A percentile compares a stretch with the other conserved stretches of the same genome.
Conservation (phyloP, 2,888 invertebrate species). For the Caenorhabditis virilis region DNA sequence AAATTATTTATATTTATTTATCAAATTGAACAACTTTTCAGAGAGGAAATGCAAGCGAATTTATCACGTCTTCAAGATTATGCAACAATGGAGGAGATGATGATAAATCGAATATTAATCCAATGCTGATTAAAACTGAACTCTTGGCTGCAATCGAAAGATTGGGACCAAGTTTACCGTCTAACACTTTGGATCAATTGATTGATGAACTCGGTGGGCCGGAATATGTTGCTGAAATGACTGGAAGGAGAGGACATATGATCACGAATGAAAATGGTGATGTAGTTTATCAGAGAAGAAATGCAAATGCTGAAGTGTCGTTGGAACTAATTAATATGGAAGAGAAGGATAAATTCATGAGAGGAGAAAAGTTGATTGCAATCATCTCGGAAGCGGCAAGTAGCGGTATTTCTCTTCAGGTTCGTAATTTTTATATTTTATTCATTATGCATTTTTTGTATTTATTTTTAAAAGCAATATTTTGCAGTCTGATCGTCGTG, state of each 20-base stretch:
- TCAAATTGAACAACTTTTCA: conserved; percentile 7
- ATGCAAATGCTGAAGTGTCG: conserved; percentile 89
- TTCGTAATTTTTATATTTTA: no score
- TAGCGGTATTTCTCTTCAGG: conserved; percentile 91
- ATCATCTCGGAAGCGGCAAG: conserved; percentile 99
- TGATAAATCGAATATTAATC: conserved; percentile 40
- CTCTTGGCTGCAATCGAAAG: conserved; percentile 83
- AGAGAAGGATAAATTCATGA: conserved; percentile 86
- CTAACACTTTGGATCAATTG: conserved; percentile 95
- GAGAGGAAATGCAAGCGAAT: conserved; percentile 54
- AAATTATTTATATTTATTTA: not conserved
- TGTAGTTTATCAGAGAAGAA: conserved; percentile 84
- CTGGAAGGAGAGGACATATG: conserved; percentile 85
- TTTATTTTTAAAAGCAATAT: no score
- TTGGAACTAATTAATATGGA: conserved; percentile 94
- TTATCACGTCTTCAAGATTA: conserved; percentile 59
- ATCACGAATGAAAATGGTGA: conserved; percentile 86
- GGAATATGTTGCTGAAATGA: conserved; percentile 99
- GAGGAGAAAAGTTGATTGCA: conserved; percentile 79
- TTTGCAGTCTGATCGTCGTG: conserved; percentile 94
- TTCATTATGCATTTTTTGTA: no score
- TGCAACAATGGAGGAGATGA: conserved; percentile 41
- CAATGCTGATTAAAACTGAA: conserved; percentile 75
- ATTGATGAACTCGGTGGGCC: conserved; percentile 97
- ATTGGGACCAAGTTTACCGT: conserved; percentile 85